These are phyloP conservation scores for Palythoa grandiflora DNA, from an alignment of 92 coral and sea anemone genomes.

Conservation along the genomic window DNA sequence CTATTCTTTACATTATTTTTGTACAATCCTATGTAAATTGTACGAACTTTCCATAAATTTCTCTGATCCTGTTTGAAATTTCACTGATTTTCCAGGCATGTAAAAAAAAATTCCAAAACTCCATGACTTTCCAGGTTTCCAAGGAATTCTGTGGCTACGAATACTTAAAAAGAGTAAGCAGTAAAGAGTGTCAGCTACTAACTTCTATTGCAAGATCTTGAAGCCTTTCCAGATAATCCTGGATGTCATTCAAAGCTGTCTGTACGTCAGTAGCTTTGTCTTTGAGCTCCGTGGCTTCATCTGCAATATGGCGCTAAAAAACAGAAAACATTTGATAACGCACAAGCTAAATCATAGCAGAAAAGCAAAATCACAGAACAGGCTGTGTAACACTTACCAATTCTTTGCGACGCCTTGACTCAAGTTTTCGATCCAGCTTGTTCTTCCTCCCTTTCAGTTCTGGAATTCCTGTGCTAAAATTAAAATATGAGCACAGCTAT, in stretches of 20 bases:
- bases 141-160: too few relatives aligned
- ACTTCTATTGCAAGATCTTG: constrained; percentile 86
- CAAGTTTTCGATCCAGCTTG: constrained; percentile 72
- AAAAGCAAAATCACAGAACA: too few relatives aligned
- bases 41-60: too few relatives aligned
- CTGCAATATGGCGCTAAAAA: constrained; percentile 61
- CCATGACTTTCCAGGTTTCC: too few relatives aligned
- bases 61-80: too few relatives aligned
- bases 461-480: constrained; percentile 66
- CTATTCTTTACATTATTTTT: too few relatives aligned
- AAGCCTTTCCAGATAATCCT: constrained; percentile 71
- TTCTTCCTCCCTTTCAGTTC: constrained; percentile 70
- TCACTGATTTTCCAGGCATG: too few relatives aligned
- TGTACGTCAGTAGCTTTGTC: constrained; percentile 89
- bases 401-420: constrained; percentile 56
- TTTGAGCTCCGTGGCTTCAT: constrained; percentile 71
- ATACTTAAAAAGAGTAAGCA: background rate
- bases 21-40: too few relatives aligned
- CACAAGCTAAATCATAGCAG: background rate
- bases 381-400: constrained; percentile 56
- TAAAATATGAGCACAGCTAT: background rate
- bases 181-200: background rate
- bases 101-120: too few relatives aligned
- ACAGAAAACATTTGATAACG: background rate
- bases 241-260: constrained; percentile 70